Evolutionary conservation across 1,140 invertebrate species (phyloP).

Genomic region (Oreohelix idahoensis): DNA sequence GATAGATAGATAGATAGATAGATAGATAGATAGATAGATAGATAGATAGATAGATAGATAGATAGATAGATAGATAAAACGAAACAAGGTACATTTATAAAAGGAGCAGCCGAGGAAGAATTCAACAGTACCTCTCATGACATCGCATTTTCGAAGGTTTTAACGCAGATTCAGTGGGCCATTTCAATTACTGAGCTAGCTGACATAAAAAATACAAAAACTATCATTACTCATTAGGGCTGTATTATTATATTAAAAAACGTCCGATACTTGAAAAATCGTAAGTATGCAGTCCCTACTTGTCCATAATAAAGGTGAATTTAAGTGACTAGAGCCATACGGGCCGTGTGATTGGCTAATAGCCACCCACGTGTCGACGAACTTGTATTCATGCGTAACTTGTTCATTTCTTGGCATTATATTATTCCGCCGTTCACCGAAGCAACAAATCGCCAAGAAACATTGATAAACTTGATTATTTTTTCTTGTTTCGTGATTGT

Average conservation of each 20-base stretch:
- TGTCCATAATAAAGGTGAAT: not conserved
- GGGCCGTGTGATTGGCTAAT: not conserved
- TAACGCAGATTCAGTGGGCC: not conserved
- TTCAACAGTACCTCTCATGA: too few species aligned
- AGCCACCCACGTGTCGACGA: not conserved
- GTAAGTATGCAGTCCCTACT: not conserved
- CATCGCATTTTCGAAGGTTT: too few species aligned
- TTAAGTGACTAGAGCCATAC: not conserved
- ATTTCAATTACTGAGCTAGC: not conserved
- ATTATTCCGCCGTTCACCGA: not conserved
- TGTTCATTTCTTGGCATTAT: not conserved
- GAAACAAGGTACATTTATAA: too few species aligned
- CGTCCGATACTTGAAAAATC: not conserved
- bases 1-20: too few species aligned
- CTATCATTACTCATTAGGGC: not conserved
- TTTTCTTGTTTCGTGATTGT: not conserved
- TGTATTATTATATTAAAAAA: not conserved
- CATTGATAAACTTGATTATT: not conserved
- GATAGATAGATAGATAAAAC: too few species aligned
- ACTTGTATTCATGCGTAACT: conserved; percentile 4
- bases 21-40: too few species aligned
- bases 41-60: too few species aligned
- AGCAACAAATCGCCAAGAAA: not conserved
- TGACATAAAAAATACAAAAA: not conserved
- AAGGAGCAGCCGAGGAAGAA: too few species aligned